Evolutionary conservation across 2,113 vertebrate genomes (phyloP).

Genomic region (Solea senegalensis): DNA sequence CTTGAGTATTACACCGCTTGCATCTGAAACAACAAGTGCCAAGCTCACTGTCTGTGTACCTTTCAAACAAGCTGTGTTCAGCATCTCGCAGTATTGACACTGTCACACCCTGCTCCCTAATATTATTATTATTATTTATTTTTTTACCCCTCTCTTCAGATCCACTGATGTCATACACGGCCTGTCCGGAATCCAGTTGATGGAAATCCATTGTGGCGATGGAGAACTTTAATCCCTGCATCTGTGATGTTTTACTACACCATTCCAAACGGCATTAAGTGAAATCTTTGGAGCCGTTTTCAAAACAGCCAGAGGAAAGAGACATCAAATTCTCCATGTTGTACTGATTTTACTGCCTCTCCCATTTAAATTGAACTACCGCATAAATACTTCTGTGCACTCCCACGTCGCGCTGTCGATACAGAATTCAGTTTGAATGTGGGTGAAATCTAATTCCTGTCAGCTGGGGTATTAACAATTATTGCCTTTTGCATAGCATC

Average conservation of each 20-base stretch:
- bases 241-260: background rate
- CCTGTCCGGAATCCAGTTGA: background rate
- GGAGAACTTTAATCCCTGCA: background rate
- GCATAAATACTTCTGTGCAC: slow-evolving; percentile 5
- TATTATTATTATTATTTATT: background rate
- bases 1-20: background rate
- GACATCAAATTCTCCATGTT: slow-evolving; percentile 15
- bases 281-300: slow-evolving; percentile 28
- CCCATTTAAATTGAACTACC: slow-evolving; percentile 30
- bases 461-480: background rate
- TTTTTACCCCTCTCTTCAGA: background rate
- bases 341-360: slow-evolving; percentile 27
- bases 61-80: background rate
- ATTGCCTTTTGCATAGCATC: background rate
- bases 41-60: background rate
- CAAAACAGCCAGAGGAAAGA: slow-evolving; percentile 33
- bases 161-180: background rate
- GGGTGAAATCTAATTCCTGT: background rate
- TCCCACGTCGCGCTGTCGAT: background rate
- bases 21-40: background rate
- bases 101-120: background rate
- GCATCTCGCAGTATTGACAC: background rate
- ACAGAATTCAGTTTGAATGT: slow-evolving; percentile 12
- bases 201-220: background rate
- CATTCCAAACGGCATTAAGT: background rate